These are phyloP conservation scores for Spilarctia lutea DNA, from an alignment of 2,888 invertebrate species.

Conservation along the genomic window DNA sequence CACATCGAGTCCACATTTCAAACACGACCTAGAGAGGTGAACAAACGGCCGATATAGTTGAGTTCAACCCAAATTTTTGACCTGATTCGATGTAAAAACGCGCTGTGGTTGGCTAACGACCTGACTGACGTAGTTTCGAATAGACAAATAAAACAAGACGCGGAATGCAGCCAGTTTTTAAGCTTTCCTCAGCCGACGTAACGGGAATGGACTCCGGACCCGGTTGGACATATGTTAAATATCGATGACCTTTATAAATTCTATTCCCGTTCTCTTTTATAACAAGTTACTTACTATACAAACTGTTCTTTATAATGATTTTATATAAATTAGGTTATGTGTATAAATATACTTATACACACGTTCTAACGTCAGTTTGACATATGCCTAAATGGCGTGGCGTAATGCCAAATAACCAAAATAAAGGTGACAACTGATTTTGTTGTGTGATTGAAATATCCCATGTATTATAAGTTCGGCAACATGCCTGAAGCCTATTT, in stretches of 20 bases:
- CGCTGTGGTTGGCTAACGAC: slow-evolving; percentile 70
- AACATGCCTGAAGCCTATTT: slow-evolving; percentile 50
- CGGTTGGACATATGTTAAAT: slow-evolving; percentile 37
- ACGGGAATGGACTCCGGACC: slow-evolving; percentile 53
- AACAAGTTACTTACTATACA: slow-evolving; percentile 7
- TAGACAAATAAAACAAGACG: slow-evolving; percentile 75
- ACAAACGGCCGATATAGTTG: slow-evolving; percentile 76
- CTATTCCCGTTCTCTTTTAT: slow-evolving; percentile 31
- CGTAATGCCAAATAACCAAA: slow-evolving; percentile 60
- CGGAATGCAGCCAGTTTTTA: slow-evolving; percentile 72
- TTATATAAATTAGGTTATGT: slow-evolving; percentile 33
- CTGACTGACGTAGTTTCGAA: slow-evolving; percentile 69
- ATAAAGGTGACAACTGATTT: slow-evolving; percentile 61
- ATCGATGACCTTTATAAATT: slow-evolving; percentile 49
- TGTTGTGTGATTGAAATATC: slow-evolving; percentile 54
- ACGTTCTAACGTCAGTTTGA: slow-evolving; percentile 54
- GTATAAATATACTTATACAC: slow-evolving; percentile 16
- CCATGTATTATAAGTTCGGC: slow-evolving; percentile 51
- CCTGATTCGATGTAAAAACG: slow-evolving; percentile 79
- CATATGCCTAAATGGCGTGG: slow-evolving; percentile 66
- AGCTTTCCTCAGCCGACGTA: slow-evolving; percentile 56
- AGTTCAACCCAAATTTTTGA: slow-evolving; percentile 82
- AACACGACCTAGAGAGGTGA: slow-evolving; percentile 82
- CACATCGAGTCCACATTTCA: slow-evolving; percentile 32
- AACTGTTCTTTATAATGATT: slow-evolving; percentile 3